Evolutionary conservation across 2,888 invertebrate species (phyloP), one percentile per base, ranked within the genome.

Genomic region (Flexamia atlantica): DNA sequence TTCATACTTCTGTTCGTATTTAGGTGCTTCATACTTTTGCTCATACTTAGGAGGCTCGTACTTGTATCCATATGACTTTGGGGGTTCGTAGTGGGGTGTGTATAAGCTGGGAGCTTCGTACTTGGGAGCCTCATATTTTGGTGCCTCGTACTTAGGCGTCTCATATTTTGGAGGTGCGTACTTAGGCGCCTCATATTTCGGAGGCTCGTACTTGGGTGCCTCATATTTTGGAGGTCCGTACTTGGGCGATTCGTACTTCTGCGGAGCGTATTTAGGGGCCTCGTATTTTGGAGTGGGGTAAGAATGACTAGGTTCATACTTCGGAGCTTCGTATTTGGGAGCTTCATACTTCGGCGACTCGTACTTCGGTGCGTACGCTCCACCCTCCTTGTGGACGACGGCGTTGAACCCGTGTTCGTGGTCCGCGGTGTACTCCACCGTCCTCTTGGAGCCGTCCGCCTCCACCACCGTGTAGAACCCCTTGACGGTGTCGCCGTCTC

Each of bases 391-490:
- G 84, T 82, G 84, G 14, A 82, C 84, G 32, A 84, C 68, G 2
- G 84, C 84, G 82, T 84, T 79, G 84, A 84, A 84, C 50, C 84
- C 84, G n/a, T 68, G 76, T 30, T 82, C 81, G 20, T 79, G 79
- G 68, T 84, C 84, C 3, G 84, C 84, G 3, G 81, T 84, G 82
- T 84, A 84, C 74, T 84, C 84, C 23, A 82, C 82, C 3, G 82
- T 79, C 14, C 84, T 64, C 79, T 84, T 82, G 46, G 79, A 76
- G 64, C 84, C 82, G 50, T 82, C 84, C 12, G 84, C 76, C 30
- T 84, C 84, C n/a, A 79, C 74, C 36, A 82, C 64, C 7, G 82
- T 82, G 82, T 84, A 84, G 68, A 68, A 82, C 14, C 84, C 84
- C 80, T 84, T 82, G 32, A 84, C 84, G 0, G 82, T 82, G 50